Percentiles rank a stretch among this genome's conserved stretches.
These are phyloP conservation scores for Bicyclus anynana DNA, from an alignment of 1,140 invertebrate genomes.

Conservation along the genomic window DNA sequence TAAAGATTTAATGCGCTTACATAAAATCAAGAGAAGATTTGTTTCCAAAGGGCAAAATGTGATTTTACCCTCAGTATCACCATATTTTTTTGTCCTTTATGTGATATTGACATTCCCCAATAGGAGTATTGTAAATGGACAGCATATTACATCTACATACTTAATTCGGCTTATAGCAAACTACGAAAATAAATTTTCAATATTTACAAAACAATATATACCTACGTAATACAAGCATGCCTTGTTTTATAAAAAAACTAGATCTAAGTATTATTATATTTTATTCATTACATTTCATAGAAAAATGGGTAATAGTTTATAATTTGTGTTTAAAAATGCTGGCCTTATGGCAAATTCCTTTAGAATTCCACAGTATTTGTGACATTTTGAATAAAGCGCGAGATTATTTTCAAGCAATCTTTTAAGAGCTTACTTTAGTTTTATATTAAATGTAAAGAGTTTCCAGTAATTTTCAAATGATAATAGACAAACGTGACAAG, in stretches of 20 bases:
- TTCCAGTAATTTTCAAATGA: too few species aligned
- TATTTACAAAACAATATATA: constrained; percentile 20
- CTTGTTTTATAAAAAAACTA: too few species aligned
- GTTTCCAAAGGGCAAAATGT: too few species aligned
- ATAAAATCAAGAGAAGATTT: too few species aligned
- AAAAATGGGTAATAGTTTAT: constrained; percentile 7
- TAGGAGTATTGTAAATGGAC: not conserved
- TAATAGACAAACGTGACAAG: too few species aligned
- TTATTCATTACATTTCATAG: not conserved
- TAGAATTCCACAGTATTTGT: not conserved
- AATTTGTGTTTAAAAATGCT: not conserved
- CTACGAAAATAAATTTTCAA: constrained; percentile 11
- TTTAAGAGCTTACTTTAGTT: too few species aligned
- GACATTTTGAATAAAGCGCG: too few species aligned
- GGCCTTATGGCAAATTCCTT: not conserved
- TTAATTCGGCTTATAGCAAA: constrained; percentile 14
- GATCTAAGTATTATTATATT: too few species aligned
- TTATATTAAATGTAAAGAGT: too few species aligned
- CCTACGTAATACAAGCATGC: not conserved
- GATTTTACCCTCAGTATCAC: too few species aligned
- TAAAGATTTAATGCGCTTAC: too few species aligned
- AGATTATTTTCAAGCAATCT: too few species aligned
- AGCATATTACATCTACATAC: not conserved
- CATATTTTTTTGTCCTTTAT: not conserved
- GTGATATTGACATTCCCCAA: not conserved